Evolutionary conservation across 1,140 invertebrate species (phyloP), one percentile per base, ranked within the genome.

Genomic region (Caenorhabditis inopinata): DNA sequence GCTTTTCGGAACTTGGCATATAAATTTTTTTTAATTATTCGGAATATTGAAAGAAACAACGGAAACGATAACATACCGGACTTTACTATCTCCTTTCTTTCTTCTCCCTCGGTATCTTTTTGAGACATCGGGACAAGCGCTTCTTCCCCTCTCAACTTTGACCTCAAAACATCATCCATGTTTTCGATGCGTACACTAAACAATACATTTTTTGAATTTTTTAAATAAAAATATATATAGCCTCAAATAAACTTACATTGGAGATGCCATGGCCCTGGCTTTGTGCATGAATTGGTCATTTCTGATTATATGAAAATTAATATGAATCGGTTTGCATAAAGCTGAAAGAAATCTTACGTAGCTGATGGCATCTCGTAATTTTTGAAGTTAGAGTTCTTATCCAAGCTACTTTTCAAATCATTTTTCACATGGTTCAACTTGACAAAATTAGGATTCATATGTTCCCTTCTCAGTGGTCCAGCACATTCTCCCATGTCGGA

Each of bases 91-190:
- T 38, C 29, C 25, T 68, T 68, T 12, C n/a, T 38, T 2, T 68
- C 58, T 68, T n/a, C n/a, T n/a, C n/a, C n/a, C n/a, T 68, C 58
- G 23, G 58, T 68, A 68, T 68, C 58, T 21, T 68, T 68, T 38
- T 38, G 58, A 21, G 58, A 68, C 58, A 68, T 68, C 32, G 58
- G 58, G 32, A 68, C 58, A 42, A 68, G 58, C 29, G 58, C 29
- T 29, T 68, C 58, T 38, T 75, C 74, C 48, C 47, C 45, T 75
- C 45, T 75, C 74, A 47, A 47, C 42, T 48, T 75, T 49, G 47
- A 75, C 48, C 47, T 75, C 74, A 48, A 48, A 27, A 51, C 74
- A 47, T 75, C 74, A 48, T 75, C 74, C 74, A 47, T 75, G 16
- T 75, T 25, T 23, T 49, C 47, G 29, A 75, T 75, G 46, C 58